These are phyloP conservation scores for Brachyptera risi DNA, from an alignment of 2,888 invertebrate species.

Conservation along the genomic window DNA sequence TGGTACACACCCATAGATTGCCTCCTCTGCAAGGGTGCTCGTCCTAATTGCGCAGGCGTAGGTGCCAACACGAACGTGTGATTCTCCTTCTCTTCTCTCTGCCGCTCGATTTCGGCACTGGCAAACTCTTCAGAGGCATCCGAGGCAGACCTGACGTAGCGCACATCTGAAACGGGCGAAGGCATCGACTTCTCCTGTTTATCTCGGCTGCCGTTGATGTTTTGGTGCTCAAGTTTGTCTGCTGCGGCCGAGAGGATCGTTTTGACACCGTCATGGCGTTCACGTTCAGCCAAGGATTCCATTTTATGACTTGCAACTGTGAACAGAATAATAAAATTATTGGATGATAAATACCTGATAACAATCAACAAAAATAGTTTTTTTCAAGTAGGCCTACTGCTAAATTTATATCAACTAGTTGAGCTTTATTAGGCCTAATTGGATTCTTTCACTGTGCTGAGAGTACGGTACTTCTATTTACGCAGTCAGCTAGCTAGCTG, in stretches of 20 bases:
- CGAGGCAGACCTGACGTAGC: neutral
- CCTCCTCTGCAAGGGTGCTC: slow-evolving; percentile 82
- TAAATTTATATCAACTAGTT: no score
- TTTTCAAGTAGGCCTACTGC: no score
- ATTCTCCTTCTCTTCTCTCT: slow-evolving; percentile 32
- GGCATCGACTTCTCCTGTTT: neutral
- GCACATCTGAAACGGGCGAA: no score
- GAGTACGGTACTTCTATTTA: no score
- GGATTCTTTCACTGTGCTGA: no score
- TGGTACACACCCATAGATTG: slow-evolving; percentile 68
- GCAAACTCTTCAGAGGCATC: neutral
- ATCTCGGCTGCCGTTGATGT: neutral
- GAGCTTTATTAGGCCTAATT: no score
- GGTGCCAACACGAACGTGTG: slow-evolving; percentile 76
- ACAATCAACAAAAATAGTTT: no score
- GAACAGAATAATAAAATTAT: no score
- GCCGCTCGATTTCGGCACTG: slow-evolving; percentile 11
- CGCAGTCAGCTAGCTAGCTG: no score
- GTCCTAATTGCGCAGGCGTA: slow-evolving; percentile 89
- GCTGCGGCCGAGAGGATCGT: slow-evolving; percentile 9
- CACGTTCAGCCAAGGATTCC: neutral
- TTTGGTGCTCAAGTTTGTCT: slow-evolving; percentile 10
- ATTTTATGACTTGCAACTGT: neutral
- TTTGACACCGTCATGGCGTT: slow-evolving; percentile 7
- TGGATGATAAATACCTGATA: no score